Evolutionary conservation across 2,888 invertebrate genomes (phyloP).

Genomic region (Ypsolopha scabrella): DNA sequence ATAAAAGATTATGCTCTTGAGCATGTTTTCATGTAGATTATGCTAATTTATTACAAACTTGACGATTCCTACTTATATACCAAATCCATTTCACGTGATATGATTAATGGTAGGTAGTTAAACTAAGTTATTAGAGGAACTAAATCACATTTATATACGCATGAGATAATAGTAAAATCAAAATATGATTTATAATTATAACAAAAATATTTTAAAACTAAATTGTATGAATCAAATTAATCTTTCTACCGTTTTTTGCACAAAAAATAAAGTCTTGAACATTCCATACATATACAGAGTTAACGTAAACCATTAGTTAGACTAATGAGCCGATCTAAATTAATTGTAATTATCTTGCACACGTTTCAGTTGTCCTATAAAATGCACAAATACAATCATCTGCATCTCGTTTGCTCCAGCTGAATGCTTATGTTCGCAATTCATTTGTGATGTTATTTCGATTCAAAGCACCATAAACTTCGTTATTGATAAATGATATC

Average conservation of each 20-base stretch:
- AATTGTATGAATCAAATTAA: slow-evolving; percentile 22
- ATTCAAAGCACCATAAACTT: too few relatives aligned
- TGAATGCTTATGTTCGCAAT: slow-evolving; percentile 3
- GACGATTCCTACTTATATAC: background rate
- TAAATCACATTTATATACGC: slow-evolving; percentile 40
- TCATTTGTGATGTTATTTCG: too few relatives aligned
- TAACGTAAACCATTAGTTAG: slow-evolving; percentile 44
- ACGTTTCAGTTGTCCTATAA: slow-evolving; percentile 27
- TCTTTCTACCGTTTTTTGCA: slow-evolving; percentile 33
- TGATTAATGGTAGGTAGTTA: slow-evolving; percentile 16
- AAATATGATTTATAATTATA: slow-evolving; percentile 5
- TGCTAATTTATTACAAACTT: background rate
- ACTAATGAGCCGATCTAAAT: slow-evolving; percentile 41
- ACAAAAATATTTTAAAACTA: slow-evolving; percentile 38
- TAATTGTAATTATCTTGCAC: slow-evolving; percentile 32
- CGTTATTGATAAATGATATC: too few relatives aligned
- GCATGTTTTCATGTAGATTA: background rate
- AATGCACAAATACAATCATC: slow-evolving; percentile 16
- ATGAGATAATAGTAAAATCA: slow-evolving; percentile 6
- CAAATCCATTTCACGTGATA: slow-evolving; percentile 35
- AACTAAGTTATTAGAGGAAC: slow-evolving; percentile 41
- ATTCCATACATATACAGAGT: slow-evolving; percentile 36
- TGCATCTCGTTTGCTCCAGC: slow-evolving; percentile 5
- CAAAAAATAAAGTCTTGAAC: slow-evolving; percentile 44
- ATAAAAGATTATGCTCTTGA: background rate